phyloP scores from a whole-genome alignment of 1,140 invertebrate species.

The Spodoptera frugiperda region DNA sequence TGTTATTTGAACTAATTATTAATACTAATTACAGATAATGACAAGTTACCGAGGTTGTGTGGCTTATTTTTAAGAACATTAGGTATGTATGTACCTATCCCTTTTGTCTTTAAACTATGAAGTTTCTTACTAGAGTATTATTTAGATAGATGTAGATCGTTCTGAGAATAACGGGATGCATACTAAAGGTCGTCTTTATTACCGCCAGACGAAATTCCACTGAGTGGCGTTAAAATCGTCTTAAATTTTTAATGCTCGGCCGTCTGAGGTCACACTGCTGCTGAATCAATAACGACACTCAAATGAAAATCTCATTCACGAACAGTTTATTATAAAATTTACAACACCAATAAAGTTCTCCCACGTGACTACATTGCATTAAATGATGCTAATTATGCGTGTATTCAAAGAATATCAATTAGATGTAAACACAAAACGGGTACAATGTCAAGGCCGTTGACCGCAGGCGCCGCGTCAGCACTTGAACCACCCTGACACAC shows the following conservation, averaged over 20 bases:
- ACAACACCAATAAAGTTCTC: conserved; percentile 49
- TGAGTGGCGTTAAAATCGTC: conserved; percentile 37
- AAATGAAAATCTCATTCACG: conserved; percentile 25
- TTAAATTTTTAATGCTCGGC: conserved; percentile 2
- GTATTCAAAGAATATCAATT: conserved; percentile 58
- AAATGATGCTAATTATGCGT: conserved; percentile 55
- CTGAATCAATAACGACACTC: conserved; percentile 33
- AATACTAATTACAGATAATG: neutral
- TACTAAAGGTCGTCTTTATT: conserved; percentile 28
- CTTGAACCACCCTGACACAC: conserved; percentile 35
- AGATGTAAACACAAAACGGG: conserved; percentile 70
- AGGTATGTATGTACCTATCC: too few relatives aligned
- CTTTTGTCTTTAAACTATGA: conserved; percentile 20
- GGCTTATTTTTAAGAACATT: too few relatives aligned
- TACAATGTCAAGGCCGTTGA: conserved; percentile 79
- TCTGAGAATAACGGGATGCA: conserved; percentile 9
- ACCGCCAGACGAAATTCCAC: neutral
- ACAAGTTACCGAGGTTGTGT: neutral
- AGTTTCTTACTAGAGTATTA: neutral
- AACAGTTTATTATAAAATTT: conserved; percentile 31
- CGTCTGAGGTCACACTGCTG: conserved; percentile 29
- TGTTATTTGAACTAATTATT: conserved; percentile 14
- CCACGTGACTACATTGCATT: conserved; percentile 55
- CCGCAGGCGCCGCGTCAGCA: conserved; percentile 53
- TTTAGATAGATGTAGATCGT: neutral